Base-by-base conservation (phyloP, 2,113 vertebrate species). In the Cottus gobio region DNA sequence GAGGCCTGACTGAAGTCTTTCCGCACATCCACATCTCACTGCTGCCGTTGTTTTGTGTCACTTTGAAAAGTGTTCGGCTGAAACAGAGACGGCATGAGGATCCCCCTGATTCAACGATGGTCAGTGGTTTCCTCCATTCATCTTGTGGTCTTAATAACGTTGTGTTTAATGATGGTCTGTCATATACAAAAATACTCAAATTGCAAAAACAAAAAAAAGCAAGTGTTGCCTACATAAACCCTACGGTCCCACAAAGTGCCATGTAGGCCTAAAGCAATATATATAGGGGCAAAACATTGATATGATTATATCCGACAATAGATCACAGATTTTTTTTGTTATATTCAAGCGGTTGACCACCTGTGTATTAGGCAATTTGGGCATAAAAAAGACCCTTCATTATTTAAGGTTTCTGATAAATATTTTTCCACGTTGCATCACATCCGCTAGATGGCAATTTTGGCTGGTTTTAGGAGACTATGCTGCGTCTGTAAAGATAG, bases 1-100 rank as follows among this genome's bases (percentile, higher is more conserved):
- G 6, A 62, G n/a, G 48, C 28, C 46, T 44, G 6, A 1, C 0
- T 56, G 1, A 31, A 13, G 1, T 30, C 16, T 8, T 61, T 2
- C 18, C 11, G 44, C 12, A 48, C 48, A 9, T 15, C 68, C 31
- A 34, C 18, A 8, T 16, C 18, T 22, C 2, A 26, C 34, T 24
- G 46, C 13, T n/a, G 39, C 12, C 13, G 68, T 85, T 91, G 87
- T 93, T 92, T 66, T 92, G 92, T 85, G 91, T 87, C 44, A 70
- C 87, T 0, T 62, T 13, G 4, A 85, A 82, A 80, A 24, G 3
- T 31, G 79, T 62, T n/a, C 85, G 85, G 18, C 24, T 31, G 61
- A 42, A 87, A 91, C 83, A 57, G 15, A 44, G 9, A 1, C 0
- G 2, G 20, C 3, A 7, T 11, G 1, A 15, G 13, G 7, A 57